Evolutionary conservation across 2,113 vertebrate genomes (phyloP), one percentile per base, ranked within the genome.

Genomic region (mouse (Mus musculus)): DNA sequence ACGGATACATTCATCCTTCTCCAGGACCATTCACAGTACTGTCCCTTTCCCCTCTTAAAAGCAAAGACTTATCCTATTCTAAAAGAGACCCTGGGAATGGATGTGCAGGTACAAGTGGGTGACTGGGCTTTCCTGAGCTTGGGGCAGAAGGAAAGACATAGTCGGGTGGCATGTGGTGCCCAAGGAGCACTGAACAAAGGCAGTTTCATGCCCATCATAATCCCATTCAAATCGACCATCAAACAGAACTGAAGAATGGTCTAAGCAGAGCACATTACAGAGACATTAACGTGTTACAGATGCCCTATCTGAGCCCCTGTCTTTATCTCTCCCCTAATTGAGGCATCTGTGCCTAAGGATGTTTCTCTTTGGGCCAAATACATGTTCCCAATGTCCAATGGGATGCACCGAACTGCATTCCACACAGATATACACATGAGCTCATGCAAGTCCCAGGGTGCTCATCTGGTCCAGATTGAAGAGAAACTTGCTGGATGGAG

Each of bases 401-500:
- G 97, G 98, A 98, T 96, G 77, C 97, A 95, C 89, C 46, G 73
- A 97, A 0, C 96, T 88, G 94, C 98, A 98, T 98, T 98, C 98
- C 98, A 97, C 46, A 42, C 95, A 98, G 91, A 98, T 97, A 95
- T 95, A 97, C 97, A 94, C 97, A 98, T 98, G 98, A 98, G 98
- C 98, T 99, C 98, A 99, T 98, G 95, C 96, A 95, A 98, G 97
- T 98, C 98, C 97, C 97, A 97, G 85, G 97, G 98, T 98, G 96
- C 93, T 98, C 98, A 98, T 99, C 98, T 98, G 98, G 98, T 98
- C 98, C 97, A 98, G 97, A 98, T 98, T 98, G 98, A 97, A 98
- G 98, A 97, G 97, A 98, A 99, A 98, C 97, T 98, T 95, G 98
- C 39, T 98, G 97, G 98, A 98, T 97, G 93, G 98, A 97, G 98